phyloP scores from a whole-genome alignment of 2,113 vertebrate genomes.

The Gallinago jamesoni region DNA sequence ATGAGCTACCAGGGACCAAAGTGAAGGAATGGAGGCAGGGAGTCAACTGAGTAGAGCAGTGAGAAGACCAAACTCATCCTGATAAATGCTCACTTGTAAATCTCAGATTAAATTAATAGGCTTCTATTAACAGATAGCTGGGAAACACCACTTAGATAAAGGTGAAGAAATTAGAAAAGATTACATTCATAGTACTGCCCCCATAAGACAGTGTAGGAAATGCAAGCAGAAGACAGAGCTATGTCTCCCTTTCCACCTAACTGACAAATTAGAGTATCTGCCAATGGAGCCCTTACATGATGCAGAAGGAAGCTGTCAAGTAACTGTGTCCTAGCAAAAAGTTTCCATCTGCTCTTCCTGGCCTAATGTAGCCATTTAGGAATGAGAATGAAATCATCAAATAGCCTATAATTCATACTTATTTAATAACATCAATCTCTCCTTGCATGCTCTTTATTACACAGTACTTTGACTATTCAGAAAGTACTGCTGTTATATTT shows the following conservation, averaged over 20 bases:
- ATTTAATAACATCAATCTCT: not conserved
- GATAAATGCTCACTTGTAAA: not conserved
- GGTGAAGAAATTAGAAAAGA: not conserved
- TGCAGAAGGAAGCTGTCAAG: constrained; percentile 51
- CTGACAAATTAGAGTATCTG: not conserved
- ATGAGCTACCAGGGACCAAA: not conserved
- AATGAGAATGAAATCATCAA: constrained; percentile 16
- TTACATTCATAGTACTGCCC: not conserved
- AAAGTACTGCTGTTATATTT: not conserved
- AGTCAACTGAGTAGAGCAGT: not conserved
- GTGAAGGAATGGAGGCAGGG: not conserved
- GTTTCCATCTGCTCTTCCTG: constrained; percentile 26
- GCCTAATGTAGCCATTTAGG: not conserved
- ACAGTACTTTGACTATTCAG: not conserved
- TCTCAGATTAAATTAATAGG: not conserved
- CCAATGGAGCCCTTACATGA: not conserved
- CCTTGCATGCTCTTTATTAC: not conserved
- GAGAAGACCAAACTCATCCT: not conserved
- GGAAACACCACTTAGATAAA: not conserved
- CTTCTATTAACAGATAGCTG: not conserved
- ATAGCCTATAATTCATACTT: not conserved
- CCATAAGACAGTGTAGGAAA: not conserved
- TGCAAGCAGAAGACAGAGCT: not conserved
- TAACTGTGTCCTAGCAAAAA: constrained; percentile 34
- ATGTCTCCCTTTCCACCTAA: not conserved